Base-by-base conservation (phyloP, 1,140 invertebrate genomes). In the Eriosoma lanigerum region DNA sequence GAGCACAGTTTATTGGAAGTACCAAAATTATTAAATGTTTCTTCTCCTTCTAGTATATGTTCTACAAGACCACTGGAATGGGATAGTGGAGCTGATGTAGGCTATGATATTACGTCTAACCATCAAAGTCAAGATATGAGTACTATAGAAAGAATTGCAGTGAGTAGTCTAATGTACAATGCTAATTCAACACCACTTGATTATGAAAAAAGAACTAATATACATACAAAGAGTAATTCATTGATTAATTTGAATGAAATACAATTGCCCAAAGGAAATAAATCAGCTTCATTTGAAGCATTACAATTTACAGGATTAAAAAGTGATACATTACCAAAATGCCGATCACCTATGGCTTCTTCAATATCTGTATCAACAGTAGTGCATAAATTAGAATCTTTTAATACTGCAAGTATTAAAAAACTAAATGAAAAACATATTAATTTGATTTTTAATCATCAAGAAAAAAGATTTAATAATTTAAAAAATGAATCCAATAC, bases 31-130 rank as follows among this genome's bases (percentile, higher is more conserved):
- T 56, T 60, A 19, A 76, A 72, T 26, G 60, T 81, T 3, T 82
- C 82, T 26, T 82, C 82, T 26, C 76, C 68, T 10, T 83, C 83
- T 12, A 83, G 83, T 75, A 66, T 83, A 2, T 66, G 76, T 13
- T 82, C 83, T 6, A 46, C 62, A 17, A 72, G 81, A 52, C 83
- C 82, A n/a, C 84, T 93, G 4, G 92, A 93, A 86, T 93, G 92
- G 92, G 92, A 93, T 84, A 92, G 90, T 81, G 89, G 91, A 66
- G 92, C 91, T 10, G 92, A 93, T 86, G 91, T 93, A 54, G 92
- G 92, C 8, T 93, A 93, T 85, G 84, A 88, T 52, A 44, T 78
- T 38, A 48, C 32, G 4, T 12, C 75, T 0, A 68, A 81, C 9
- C n/a, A 44, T 9, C 70, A 58, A 64, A 56, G 4, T 26, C 50